Evolutionary conservation across 2,797 vertebrate species (phyloP).

Genomic region (Rhincodon typus): DNA sequence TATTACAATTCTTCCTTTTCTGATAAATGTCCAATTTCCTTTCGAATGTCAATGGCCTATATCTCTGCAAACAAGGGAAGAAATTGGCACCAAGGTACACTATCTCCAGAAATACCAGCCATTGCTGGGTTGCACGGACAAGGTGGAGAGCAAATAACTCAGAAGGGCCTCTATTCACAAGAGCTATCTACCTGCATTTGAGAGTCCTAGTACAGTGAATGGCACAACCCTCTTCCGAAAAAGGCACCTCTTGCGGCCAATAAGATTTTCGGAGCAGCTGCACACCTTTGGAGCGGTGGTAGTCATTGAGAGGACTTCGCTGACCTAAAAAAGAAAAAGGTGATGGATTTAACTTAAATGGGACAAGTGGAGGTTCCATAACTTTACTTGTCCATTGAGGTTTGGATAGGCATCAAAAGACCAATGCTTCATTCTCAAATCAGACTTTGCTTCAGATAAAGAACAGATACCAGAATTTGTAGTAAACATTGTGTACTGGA

Average conservation of each 20-base stretch:
- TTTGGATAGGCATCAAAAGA: constrained; percentile 33
- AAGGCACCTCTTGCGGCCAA: constrained; percentile 48
- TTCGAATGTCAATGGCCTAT: no score
- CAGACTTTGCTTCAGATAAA: neutral
- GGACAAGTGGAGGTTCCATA: no score
- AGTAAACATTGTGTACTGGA: neutral
- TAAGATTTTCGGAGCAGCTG: constrained; percentile 64
- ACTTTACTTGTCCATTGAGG: neutral
- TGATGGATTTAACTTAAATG: neutral
- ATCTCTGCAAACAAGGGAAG: no score
- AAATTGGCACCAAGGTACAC: neutral
- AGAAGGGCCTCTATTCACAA: neutral
- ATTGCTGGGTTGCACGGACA: neutral
- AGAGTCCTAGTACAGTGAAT: constrained; percentile 60
- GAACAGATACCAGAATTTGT: neutral
- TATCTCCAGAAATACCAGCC: neutral
- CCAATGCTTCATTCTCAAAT: neutral
- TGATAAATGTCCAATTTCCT: neutral
- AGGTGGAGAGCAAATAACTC: neutral
- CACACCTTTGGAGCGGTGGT: constrained; percentile 76
- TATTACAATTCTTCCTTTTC: neutral
- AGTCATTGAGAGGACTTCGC: constrained; percentile 81
- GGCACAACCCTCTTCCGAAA: constrained; percentile 71
- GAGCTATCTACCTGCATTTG: constrained; percentile 67
- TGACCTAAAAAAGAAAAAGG: constrained; percentile 53